These are phyloP conservation scores for Abrostola tripartita DNA, from an alignment of 2,888 invertebrate species.

Conservation along the genomic window DNA sequence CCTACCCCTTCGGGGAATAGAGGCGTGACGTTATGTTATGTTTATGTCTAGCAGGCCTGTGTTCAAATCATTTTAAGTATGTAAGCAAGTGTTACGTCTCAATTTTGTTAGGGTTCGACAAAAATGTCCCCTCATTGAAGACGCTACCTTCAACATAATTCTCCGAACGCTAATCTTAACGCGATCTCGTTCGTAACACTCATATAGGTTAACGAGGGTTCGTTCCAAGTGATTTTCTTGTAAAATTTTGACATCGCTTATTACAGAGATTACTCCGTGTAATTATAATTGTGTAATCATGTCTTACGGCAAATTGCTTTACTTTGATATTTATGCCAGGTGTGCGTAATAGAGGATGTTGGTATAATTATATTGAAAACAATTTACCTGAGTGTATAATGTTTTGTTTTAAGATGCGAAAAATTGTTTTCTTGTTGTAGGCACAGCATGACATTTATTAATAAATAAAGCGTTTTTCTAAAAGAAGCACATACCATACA, in stretches of 20 bases:
- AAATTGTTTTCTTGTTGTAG: too few relatives aligned
- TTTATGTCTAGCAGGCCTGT: too few relatives aligned
- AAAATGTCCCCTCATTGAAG: constrained; percentile 12
- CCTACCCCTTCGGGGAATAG: too few relatives aligned
- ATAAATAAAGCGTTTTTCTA: too few relatives aligned
- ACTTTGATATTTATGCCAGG: constrained; percentile 31
- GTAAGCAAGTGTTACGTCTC: neutral
- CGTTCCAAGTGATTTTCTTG: constrained; percentile 54
- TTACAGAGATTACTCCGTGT: constrained; percentile 59
- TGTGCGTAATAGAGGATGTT: constrained; percentile 7
- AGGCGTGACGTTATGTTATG: too few relatives aligned
- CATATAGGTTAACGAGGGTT: constrained; percentile 42
- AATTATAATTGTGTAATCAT: constrained; percentile 65
- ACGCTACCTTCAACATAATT: constrained; percentile 18
- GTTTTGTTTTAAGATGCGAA: neutral
- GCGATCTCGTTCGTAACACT: constrained; percentile 32
- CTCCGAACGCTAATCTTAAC: constrained; percentile 33
- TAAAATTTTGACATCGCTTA: constrained; percentile 63
- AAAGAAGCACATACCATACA: too few relatives aligned
- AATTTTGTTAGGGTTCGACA: neutral
- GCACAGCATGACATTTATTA: too few relatives aligned
- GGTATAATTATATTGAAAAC: constrained; percentile 15
- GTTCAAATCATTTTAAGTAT: neutral
- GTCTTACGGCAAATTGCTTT: constrained; percentile 55
- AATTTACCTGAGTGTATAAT: constrained; percentile 4